A percentile compares a stretch with the other conserved stretches of the same genome.
These are phyloP conservation scores for Drosophila rubida DNA, from an alignment of 2,888 invertebrate species.

Conservation along the genomic window DNA sequence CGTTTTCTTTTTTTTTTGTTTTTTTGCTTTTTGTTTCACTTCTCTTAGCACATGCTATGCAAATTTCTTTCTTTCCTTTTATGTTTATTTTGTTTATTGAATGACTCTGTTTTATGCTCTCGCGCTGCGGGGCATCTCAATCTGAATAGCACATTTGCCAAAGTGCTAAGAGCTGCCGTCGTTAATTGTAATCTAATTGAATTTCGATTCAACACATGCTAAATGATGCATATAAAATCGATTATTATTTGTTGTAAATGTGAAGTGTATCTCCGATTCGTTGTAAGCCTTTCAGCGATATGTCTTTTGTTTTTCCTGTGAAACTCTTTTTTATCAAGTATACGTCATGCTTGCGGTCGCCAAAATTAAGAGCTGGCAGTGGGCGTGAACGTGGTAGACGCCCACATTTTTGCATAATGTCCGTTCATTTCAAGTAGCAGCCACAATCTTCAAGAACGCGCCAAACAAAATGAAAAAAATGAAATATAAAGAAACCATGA, in stretches of 20 bases:
- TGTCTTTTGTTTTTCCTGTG: not conserved
- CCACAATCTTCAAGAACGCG: conserved; percentile 33
- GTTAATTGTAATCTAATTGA: not conserved
- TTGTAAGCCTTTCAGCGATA: not conserved
- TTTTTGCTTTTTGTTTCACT: conserved; percentile 21
- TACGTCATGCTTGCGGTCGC: conserved; percentile 31
- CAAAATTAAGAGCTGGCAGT: conserved; percentile 33
- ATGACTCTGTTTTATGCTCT: conserved; percentile 19
- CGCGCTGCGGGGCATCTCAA: conserved; percentile 9
- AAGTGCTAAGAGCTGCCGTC: not conserved
- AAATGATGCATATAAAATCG: too few species aligned
- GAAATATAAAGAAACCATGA: conserved; percentile 3
- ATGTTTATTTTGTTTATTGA: conserved; percentile 22
- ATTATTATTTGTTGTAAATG: not conserved
- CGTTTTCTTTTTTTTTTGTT: not conserved
- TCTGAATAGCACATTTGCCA: not conserved
- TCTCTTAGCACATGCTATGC: conserved; percentile 43
- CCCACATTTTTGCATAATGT: conserved; percentile 58
- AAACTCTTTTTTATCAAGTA: conserved; percentile 30
- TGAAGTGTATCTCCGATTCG: conserved; percentile 4
- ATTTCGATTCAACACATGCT: not conserved
- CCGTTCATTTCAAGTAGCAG: conserved; percentile 38
- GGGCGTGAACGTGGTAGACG: conserved; percentile 32
- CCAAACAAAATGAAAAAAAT: not conserved
- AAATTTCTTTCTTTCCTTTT: conserved; percentile 41